Conservation (phyloP, 2,888 invertebrate genomes). For the Cheilosia grossa region DNA sequence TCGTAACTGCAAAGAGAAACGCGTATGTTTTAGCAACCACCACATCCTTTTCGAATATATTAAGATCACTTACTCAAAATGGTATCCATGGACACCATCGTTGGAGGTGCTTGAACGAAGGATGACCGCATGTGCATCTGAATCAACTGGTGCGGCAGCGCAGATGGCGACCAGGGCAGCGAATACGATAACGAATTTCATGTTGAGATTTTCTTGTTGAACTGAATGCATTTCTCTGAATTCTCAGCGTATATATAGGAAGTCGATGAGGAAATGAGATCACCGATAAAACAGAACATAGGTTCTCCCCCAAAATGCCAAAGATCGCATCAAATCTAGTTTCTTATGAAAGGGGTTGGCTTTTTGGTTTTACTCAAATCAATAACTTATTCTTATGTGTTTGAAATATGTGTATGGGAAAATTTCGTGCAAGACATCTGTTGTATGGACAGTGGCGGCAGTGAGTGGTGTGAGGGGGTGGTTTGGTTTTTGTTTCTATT, state of each 20-base stretch:
- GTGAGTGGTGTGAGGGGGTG: background rate
- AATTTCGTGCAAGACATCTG: background rate
- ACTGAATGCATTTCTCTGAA: constrained; percentile 39
- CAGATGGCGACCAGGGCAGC: constrained; percentile 78
- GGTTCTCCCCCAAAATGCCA: constrained; percentile 14
- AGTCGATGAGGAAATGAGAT: constrained; percentile 17
- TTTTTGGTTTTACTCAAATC: background rate
- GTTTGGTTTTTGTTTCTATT: background rate
- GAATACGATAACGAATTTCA: constrained; percentile 81
- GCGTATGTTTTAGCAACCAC: background rate
- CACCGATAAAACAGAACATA: background rate
- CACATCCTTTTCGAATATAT: background rate
- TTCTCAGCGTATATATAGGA: constrained; percentile 59
- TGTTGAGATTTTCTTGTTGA: constrained; percentile 75
- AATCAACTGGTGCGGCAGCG: constrained; percentile 77
- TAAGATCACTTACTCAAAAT: constrained; percentile 32
- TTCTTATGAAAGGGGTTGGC: constrained; percentile 1
- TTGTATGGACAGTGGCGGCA: background rate
- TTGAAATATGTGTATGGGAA: background rate
- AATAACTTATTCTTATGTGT: constrained; percentile 3
- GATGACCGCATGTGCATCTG: constrained; percentile 84
- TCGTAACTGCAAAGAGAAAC: constrained; percentile 81
- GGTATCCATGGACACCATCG: constrained; percentile 51
- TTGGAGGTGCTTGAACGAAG: constrained; percentile 79
- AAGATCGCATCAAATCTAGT: constrained; percentile 28